Base-by-base conservation (phyloP, 2,797 vertebrate species). In the Cuculus canorus region DNA sequence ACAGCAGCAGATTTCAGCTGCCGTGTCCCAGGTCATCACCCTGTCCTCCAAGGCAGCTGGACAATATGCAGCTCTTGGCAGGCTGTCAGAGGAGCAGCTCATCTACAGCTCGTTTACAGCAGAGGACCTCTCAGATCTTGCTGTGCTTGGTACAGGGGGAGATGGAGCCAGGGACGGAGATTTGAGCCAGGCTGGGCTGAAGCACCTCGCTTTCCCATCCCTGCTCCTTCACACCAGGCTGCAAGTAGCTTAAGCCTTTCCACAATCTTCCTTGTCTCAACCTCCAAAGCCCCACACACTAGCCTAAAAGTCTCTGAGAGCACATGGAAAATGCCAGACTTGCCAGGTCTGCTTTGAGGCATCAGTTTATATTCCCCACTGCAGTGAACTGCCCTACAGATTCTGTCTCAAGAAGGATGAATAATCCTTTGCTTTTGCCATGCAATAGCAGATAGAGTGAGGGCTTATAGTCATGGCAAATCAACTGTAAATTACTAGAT, bases 331-430 rank as follows among this genome's bases (percentile, higher is more conserved):
- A 69, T 47, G 37, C 47, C 60, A 63, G 81, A 32, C 90, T 88
- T 82, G 50, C 85, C 50, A 61, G 48, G 15, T 82, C 69, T 75
- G 53, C 68, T 82, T 82, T 50, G 52, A 80, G 41, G 39, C 43
- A 11, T 73, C 57, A 16, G 7, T 71, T 79, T 73, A 41, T 39
- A 78, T 84, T 73, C 61, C 22, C 16, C 24, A 19, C 76, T 66
- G n/a, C 59, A 53, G 61, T 2, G 2, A 47, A 35, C 76, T 37
- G 39, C 76, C 61, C 82, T 85, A n/a, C 35, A 75, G 82, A 85
- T 71, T 65, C 66, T 89, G 73, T 57, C 89, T 69, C 71, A 54
- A 54, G 72, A 90, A 88, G 43, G 39, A 69, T 24, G 84, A 93
- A 92, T 57, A 77, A 78, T 39, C 47, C 80, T 28, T 68, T 81